phyloP scores from a whole-genome alignment of 2,113 vertebrate genomes.

The Synodontis membranacea region DNA sequence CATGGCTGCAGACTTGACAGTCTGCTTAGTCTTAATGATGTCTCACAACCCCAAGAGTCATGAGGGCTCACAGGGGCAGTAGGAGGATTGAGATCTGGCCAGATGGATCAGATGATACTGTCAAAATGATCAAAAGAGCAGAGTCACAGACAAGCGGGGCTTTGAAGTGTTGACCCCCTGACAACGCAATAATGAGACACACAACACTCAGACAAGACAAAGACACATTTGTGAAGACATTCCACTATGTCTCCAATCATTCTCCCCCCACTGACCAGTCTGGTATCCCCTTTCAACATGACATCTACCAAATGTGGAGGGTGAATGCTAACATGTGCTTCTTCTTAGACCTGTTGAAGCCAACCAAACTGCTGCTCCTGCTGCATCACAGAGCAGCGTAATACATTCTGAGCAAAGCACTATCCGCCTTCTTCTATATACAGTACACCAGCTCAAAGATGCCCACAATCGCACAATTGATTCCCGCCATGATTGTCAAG shows the following conservation, averaged over 20 bases:
- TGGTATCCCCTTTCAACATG: not conserved
- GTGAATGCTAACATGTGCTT: not conserved
- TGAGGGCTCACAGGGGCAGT: not conserved
- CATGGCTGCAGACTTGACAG: slow-evolving; percentile 42
- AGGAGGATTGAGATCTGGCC: not conserved
- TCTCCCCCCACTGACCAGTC: not conserved
- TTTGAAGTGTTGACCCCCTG: slow-evolving; percentile 15
- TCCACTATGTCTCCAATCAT: too few species aligned
- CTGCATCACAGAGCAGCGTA: not conserved
- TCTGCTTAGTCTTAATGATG: slow-evolving; percentile 56
- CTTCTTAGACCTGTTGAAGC: not conserved
- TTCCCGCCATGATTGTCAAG: not conserved
- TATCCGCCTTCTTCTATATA: not conserved
- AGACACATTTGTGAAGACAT: not conserved
- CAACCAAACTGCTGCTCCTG: not conserved
- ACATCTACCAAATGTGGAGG: not conserved
- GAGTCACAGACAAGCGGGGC: not conserved
- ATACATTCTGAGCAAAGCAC: not conserved
- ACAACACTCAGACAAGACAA: not conserved
- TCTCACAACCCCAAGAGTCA: slow-evolving; percentile 35
- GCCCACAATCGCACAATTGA: too few species aligned
- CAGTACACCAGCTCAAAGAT: not conserved
- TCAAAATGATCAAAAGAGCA: slow-evolving; percentile 26
- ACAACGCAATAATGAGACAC: not conserved
- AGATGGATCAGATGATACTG: slow-evolving; percentile 13